Evolutionary conservation across 2,888 invertebrate species (phyloP).

Genomic region (Cerceris rybyensis): DNA sequence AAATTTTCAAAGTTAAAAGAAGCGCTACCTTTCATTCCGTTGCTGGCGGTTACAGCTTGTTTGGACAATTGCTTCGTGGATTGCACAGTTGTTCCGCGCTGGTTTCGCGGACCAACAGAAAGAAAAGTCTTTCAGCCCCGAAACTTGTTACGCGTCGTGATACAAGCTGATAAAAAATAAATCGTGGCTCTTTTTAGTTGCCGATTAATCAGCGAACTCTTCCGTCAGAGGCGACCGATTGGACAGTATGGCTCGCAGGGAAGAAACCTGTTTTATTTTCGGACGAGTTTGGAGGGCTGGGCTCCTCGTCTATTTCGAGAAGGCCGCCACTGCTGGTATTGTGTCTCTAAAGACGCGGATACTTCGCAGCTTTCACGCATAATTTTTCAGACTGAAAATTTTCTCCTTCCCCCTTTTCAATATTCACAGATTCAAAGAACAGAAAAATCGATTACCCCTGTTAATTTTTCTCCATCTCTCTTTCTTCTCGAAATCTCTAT

Average conservation of each 20-base stretch:
- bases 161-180: conserved; percentile 10
- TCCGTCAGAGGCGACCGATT: conserved; percentile 61
- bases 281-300: conserved; percentile 74
- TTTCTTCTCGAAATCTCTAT: background rate
- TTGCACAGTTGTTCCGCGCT: conserved; percentile 67
- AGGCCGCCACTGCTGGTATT: conserved; percentile 73
- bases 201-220: conserved; percentile 53
- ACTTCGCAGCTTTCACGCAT: conserved; percentile 62
- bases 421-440: background rate
- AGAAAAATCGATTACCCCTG: background rate
- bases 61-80: conserved; percentile 72
- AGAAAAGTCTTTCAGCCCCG: conserved; percentile 1
- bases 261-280: conserved; percentile 78
- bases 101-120: conserved; percentile 22
- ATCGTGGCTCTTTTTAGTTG: conserved; percentile 21
- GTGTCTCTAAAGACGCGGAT: conserved; percentile 67
- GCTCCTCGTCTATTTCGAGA: conserved; percentile 78
- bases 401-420: background rate
- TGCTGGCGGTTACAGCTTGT: conserved; percentile 45
- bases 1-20: conserved; percentile 13
- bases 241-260: conserved; percentile 64
- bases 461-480: background rate
- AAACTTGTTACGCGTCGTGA: conserved; percentile 2
- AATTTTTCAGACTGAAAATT: conserved; percentile 48
- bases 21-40: conserved; percentile 1